phyloP scores from a whole-genome alignment of 2,888 invertebrate species.

The Melangyna quadrimaculata region DNA sequence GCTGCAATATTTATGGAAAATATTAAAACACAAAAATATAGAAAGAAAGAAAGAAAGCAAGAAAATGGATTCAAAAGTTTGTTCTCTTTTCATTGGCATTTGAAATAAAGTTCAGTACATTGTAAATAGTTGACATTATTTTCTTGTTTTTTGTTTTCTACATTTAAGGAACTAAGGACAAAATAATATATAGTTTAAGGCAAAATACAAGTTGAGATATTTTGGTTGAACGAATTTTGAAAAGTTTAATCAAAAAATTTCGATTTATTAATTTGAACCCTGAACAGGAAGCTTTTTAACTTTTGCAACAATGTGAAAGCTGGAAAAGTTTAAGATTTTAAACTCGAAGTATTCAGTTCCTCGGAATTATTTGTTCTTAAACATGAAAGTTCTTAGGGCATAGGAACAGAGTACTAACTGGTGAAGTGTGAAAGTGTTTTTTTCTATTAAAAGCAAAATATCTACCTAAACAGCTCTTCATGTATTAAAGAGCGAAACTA shows the following conservation, averaged over 20 bases:
- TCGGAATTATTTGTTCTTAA: too few relatives aligned
- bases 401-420: too few relatives aligned
- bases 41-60: not conserved
- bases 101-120: not conserved
- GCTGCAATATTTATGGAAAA: slow-evolving; percentile 10
- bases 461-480: too few relatives aligned
- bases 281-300: not conserved
- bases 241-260: not conserved
- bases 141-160: not conserved
- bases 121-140: slow-evolving; percentile 1
- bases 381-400: too few relatives aligned
- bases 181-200: not conserved
- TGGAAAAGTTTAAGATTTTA: not conserved
- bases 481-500: too few relatives aligned
- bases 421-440: too few relatives aligned
- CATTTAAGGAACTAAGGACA: not conserved
- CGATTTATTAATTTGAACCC: not conserved
- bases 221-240: not conserved
- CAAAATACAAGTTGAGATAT: not conserved
- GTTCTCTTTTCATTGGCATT: not conserved
- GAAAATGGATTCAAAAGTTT: slow-evolving; percentile 1
- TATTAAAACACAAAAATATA: not conserved
- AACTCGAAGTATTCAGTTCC: too few relatives aligned
- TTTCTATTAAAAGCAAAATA: too few relatives aligned
- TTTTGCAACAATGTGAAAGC: not conserved